Conservation (phyloP, 2,888 invertebrate species). For the Calliopum simillimum region DNA sequence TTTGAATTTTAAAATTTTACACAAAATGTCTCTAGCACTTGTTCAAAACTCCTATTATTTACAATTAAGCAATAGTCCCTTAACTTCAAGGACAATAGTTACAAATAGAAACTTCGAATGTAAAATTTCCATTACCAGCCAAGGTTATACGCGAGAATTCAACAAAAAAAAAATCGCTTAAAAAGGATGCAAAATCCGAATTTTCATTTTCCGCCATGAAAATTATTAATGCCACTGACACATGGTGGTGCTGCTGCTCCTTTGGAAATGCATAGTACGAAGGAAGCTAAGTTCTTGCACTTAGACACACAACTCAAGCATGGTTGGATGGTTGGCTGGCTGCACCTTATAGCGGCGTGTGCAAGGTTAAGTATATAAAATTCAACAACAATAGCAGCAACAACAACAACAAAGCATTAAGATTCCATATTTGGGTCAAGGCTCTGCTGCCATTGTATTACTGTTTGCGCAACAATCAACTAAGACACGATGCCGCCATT, state of each 20-base stretch:
- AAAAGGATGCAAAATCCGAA: too few species aligned
- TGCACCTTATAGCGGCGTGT: background rate
- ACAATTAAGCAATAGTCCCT: background rate
- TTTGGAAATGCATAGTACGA: background rate
- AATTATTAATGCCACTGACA: slow-evolving; percentile 19
- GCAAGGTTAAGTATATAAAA: slow-evolving; percentile 9
- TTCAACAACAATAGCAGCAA: slow-evolving; percentile 1
- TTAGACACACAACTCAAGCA: background rate
- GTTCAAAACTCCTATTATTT: background rate
- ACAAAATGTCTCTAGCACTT: too few species aligned
- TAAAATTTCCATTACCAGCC: background rate
- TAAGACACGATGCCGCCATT: background rate
- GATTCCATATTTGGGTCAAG: slow-evolving; percentile 7
- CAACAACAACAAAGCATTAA: too few species aligned
- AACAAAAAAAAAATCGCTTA: too few species aligned
- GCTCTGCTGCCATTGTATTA: background rate
- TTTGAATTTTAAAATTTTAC: too few species aligned
- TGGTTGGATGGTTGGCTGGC: slow-evolving; percentile 2
- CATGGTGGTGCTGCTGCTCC: background rate
- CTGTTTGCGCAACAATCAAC: slow-evolving; percentile 4
- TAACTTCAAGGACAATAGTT: background rate
- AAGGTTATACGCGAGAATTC: too few species aligned
- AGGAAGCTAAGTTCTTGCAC: background rate
- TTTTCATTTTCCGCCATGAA: slow-evolving; percentile 2
- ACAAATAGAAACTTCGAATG: background rate